Percentiles rank a stretch among this genome's conserved stretches.
phyloP scores from a whole-genome alignment of 2,113 vertebrate genomes.

The Notiomystis cincta region DNA sequence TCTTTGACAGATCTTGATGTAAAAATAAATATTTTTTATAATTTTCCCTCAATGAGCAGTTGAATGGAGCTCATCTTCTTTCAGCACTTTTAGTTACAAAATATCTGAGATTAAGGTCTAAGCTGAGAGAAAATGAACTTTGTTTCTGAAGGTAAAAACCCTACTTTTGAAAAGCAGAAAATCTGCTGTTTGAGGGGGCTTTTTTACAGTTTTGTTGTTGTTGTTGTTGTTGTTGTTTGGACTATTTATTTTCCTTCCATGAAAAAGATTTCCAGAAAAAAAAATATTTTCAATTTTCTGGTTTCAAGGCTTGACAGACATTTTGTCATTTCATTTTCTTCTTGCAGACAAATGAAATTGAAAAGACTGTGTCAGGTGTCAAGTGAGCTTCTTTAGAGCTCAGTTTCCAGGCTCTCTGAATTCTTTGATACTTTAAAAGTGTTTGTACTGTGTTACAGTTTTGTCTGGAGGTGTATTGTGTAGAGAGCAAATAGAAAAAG shows the following conservation, averaged over 20 bases:
- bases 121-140: background rate
- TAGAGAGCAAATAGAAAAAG: background rate
- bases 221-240: background rate
- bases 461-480: background rate
- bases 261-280: background rate
- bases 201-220: background rate
- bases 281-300: background rate
- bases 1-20: background rate
- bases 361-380: background rate
- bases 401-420: background rate
- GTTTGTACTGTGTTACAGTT: background rate
- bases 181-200: background rate
- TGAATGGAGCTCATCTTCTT: background rate
- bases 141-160: background rate
- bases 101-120: background rate
- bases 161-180: background rate
- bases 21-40: background rate
- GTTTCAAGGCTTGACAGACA: background rate
- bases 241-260: background rate
- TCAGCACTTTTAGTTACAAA: background rate
- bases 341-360: background rate
- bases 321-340: slow-evolving; percentile 29
- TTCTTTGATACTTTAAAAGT: background rate
- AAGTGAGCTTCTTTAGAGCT: background rate
- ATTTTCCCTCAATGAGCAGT: background rate